Base-by-base conservation (phyloP, 2,888 invertebrate genomes). In the Carcina quercana region DNA sequence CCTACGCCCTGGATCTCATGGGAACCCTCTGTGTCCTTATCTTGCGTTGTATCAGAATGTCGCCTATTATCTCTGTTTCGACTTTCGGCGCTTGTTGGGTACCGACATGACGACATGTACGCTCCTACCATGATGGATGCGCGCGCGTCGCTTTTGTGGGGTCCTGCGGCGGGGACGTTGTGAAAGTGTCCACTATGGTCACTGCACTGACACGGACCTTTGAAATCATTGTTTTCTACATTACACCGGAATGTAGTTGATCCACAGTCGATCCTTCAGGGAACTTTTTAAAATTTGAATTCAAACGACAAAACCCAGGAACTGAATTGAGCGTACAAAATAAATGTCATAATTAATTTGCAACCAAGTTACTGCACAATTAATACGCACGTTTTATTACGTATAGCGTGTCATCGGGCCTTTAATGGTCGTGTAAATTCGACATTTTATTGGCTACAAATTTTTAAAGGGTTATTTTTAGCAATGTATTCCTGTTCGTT, bases 11-110 rank as follows among this genome's bases (percentile, higher is more conserved):
- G 61, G 65, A 59, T 61, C 54, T 59, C 76, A 75, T 79, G 80
- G 76, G 83, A 82, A 79, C 72, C 70, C 64, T 62, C 65, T 59
- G 53, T 43, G 39, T 49, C 53, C 62, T 80, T 82, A 83, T 83
- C 82, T 73, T 44, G 53, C 55, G 67, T 74, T 79, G 83, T 83
- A 83, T 83, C 82, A 62, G 60, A 67, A 65, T 82, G 82, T 82
- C 76, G 73, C 70, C 79, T 63, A 80, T 80, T 82, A 83, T 83
- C 83, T 82, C 59, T 53, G 62, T 62, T 69, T 65, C 63, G 69
- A 73, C 71, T 78, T 78, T 75, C 65, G 71, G 68, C 60, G 68
- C 75, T 73, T 78, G 80, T 79, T 59, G 62, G 55, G 60, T 54
- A 65, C 64, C 65, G 68, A 67, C 65, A 59, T 66, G 63, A 62